Base-by-base conservation (phyloP, 1,140 invertebrate species). In the Zaprionus tsacasi region DNA sequence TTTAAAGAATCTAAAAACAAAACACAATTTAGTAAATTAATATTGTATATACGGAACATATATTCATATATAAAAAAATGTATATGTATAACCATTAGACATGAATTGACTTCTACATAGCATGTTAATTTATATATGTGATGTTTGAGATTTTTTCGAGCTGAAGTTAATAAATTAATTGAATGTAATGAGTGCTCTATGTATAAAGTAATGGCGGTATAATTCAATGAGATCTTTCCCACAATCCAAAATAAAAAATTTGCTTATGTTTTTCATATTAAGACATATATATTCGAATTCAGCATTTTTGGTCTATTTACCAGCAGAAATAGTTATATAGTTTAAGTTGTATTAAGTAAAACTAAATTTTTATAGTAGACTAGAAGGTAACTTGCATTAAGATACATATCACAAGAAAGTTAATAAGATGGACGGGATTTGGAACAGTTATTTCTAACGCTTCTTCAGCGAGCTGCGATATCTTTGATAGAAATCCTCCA, bases 401-500 rank as follows among this genome's bases (percentile, higher is more conserved):
- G 50, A 55, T 56, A 73, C 56, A 75, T 86, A 85, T 85, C 81
- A 85, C 81, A 85, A 52, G 15, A 55, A 55, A 13, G 45, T 74
- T 38, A 63, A 33, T 48, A 56, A 76, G 36, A 48, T 33, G 66
- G 58, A 10, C 15, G n/a, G 52, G 30, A 21, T 25, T 25, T 61
- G 2, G 5, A 61, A 21, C 38, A 17, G 8, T 25, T 0, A 17
- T 12, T 25, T 60, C 50, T 79, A 92, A 61, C 90, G 91, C 36
- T 76, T 89, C 55, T 81, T 91, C 5, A 91, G 58, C 27, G 91
- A 76, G 25, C 77, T 92, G 8, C 92, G 81, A 60, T 92, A 92
- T 6, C 91, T 71, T 30, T 93, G 91, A 59, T 93, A 93, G 15
- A 93, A 93, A 43, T 92, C 80, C 60, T 93, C 92, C 93, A 95